Evolutionary conservation across 2,888 invertebrate species (phyloP).

Genomic region (Mechanitis messenoides): DNA sequence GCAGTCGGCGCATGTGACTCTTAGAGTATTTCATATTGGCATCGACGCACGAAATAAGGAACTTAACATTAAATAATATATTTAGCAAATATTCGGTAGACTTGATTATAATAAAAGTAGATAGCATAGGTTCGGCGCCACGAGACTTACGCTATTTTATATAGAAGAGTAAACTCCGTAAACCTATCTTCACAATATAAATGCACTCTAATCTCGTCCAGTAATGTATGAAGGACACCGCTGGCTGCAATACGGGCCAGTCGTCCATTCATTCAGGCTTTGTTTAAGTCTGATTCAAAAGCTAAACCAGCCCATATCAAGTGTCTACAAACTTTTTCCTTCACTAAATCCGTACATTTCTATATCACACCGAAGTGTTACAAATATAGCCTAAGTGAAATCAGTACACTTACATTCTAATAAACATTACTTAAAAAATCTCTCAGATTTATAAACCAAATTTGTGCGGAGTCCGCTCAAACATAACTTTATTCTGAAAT

Average conservation of each 20-base stretch:
- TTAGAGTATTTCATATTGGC: conserved; percentile 17
- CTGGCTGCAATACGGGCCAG: neutral
- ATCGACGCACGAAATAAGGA: conserved; percentile 5
- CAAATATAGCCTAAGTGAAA: neutral
- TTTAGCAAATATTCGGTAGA: neutral
- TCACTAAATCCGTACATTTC: no score
- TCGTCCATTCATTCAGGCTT: neutral
- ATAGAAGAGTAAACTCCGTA: conserved; percentile 31
- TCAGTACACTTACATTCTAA: neutral
- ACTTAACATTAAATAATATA: neutral
- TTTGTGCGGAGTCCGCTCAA: conserved; percentile 45
- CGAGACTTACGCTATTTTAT: conserved; percentile 25
- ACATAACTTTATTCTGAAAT: conserved; percentile 16
- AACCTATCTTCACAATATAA: conserved; percentile 47
- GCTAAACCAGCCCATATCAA: neutral
- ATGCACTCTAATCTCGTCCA: conserved; percentile 58
- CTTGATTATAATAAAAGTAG: neutral
- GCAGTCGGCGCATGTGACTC: conserved; percentile 9
- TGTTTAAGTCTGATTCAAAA: neutral
- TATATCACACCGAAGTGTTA: neutral
- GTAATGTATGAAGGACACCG: conserved; percentile 35
- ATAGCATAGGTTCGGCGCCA: conserved; percentile 1
- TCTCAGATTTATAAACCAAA: conserved; percentile 48
- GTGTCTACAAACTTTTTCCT: neutral
- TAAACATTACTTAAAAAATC: conserved; percentile 33